Base-by-base conservation (phyloP, 2,888 invertebrate genomes). In the Trypoxylon attenuatum region DNA sequence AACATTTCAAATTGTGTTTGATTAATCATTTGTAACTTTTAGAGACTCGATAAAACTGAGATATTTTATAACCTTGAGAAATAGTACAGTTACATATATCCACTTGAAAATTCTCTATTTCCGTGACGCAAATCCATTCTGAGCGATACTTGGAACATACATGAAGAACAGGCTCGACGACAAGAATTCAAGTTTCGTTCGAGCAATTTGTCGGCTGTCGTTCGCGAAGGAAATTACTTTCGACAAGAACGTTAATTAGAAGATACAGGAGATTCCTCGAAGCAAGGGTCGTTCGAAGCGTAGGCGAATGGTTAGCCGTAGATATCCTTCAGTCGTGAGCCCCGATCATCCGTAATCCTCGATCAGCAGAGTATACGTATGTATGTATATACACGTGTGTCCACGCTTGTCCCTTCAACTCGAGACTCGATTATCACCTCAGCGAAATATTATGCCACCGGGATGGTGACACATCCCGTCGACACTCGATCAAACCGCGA, bases 351-450 rank as follows among this genome's bases (percentile, higher is more conserved):
- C 41, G 65, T 65, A 55, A 65, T 65, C 54, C 67, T 47, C 67
- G 65, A 65, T 47, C 59, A 59, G 42, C 41, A 15, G n/a, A n/a
- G n/a, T n/a, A n/a, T n/a, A n/a, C n/a, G n/a, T n/a, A n/a, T n/a
- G n/a, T n/a, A n/a, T n/a, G n/a, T n/a, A n/a, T n/a, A n/a, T n/a
- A n/a, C n/a, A n/a, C n/a, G n/a, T n/a, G n/a, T n/a, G n/a, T n/a
- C 46, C 47, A 57, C 8, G 15, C 27, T 13, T 16, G 27, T 13
- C 13, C 45, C 53, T 47, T 59, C 33, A 52, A 67, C 46, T 65
- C 67, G 65, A 65, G 67, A 67, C 67, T 67, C 65, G 65, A 67
- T 67, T 67, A 67, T 67, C 67, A 67, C 67, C 58, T 65, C n/a
- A n/a, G 59, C 65, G 65, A 58, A 61, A 69, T 67, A 69, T 67